Evolutionary conservation across 2,113 vertebrate species (phyloP), one percentile per base, ranked within the genome.

Genomic region (Hypomesus transpacificus): DNA sequence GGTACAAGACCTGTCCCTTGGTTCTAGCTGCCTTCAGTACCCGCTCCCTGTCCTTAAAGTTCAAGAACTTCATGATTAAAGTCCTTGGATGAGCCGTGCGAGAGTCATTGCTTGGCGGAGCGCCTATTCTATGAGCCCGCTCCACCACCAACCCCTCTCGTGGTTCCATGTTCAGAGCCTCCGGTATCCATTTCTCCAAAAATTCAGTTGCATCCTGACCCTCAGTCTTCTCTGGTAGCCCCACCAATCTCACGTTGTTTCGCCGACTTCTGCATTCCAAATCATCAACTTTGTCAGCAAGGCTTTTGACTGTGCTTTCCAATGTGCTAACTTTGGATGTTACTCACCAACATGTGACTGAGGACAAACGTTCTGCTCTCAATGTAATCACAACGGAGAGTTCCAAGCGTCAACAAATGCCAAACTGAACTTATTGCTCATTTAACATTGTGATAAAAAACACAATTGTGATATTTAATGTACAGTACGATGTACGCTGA

Each of bases 41-140:
- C 2, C 31, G 26, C 31, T 59, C 16, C 20, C 26, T 50, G 17
- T 75, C 73, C 31, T 46, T 67, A 16, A 26, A 74, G 20, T 75
- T 69, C 28, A 56, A 17, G 57, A 69, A 68, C 24, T 75, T 75
- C 58, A 75, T 69, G 16, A 75, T 51, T 14, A 67, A 14, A 14
- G 73, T 24, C 26, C 46, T 54, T 3, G 57, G 65, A 16, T 3
- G 3, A 53, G 66, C 59, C 5, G 18, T 14, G 14, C 39, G 54
- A 17, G 67, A 57, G 18, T 26, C 34, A 34, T 64, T 69, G 3
- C 20, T 52, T 22, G 39, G 65, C 8, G 31, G 31, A 34, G 31
- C 5, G 31, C 66, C 66, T 26, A 75, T 11, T 18, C 18, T 21
- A 31, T 74, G 72, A 31, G 66, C 58, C 20, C 58, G 46, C 34